Percentiles rank a stretch among this genome's conserved stretches.
These are phyloP conservation scores for Gopherus evgoodei DNA, from an alignment of 2,113 vertebrate species.

Conservation along the genomic window DNA sequence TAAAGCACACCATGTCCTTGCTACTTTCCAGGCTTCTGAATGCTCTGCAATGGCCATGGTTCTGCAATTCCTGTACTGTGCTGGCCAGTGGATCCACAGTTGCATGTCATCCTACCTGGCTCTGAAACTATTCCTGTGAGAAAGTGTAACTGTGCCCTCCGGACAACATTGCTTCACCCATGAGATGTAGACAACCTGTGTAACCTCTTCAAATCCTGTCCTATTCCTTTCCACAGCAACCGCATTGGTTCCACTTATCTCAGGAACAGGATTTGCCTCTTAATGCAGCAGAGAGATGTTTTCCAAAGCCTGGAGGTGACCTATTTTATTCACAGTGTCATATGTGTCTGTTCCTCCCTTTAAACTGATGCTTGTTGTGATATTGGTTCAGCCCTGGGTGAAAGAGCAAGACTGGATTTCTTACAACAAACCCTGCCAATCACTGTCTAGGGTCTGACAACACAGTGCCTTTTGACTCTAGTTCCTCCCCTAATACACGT, in stretches of 20 bases:
- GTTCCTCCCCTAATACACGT: rapidly evolving
- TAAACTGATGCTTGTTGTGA: not conserved
- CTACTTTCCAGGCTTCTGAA: not conserved
- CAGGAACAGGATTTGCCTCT: not conserved
- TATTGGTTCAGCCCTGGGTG: not conserved
- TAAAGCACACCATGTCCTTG: not conserved
- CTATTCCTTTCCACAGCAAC: not conserved
- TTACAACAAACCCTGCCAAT: not conserved
- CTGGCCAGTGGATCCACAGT: not conserved
- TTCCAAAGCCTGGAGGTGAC: not conserved
- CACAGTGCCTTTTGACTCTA: rapidly evolving
- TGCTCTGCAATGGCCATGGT: not conserved
- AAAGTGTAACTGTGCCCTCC: not conserved
- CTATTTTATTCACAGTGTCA: not conserved
- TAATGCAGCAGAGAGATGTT: not conserved
- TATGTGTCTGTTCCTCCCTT: not conserved
- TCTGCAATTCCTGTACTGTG: conserved; percentile 20
- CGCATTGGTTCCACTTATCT: rapidly evolving
- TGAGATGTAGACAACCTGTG: not conserved
- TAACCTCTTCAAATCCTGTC: not conserved
- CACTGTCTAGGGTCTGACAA: not conserved
- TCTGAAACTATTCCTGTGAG: not conserved
- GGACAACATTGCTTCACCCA: not conserved
- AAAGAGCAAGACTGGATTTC: not conserved
- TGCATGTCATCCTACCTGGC: not conserved